Evolutionary conservation across 2,113 vertebrate species (phyloP), one percentile per base, ranked within the genome.

Genomic region (Anser cygnoides): DNA sequence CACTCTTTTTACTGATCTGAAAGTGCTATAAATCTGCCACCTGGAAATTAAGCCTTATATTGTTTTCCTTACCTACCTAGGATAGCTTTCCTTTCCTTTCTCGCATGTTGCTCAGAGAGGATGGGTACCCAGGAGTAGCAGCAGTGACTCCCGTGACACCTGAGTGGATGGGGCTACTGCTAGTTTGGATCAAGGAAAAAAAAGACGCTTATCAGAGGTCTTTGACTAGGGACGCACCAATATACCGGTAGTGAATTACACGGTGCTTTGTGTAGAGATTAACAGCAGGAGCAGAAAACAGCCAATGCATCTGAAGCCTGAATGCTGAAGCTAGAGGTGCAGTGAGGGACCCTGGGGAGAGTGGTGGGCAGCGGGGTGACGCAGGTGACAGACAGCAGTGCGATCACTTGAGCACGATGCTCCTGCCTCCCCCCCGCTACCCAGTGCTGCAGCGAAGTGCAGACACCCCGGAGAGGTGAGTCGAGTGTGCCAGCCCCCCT

Each of bases 401-500:
- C 5, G 15, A 18, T 6, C 12, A 1, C 14, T n/a, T 3, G 14
- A 15, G 16, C 43, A 8, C 17, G 1, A 18, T 4, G 39, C 57
- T 72, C 14, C 57, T 55, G 57, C 81, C 68, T 63, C 22, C 46
- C 12, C 37, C 25, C 39, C 3, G 6, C 71, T 52, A 18, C 59
- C n/a, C 2, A 25, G 5, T 8, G 50, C 50, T 9, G 0, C 2
- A 2, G 43, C 3, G 68, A 13, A 35, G 43, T 41, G 22, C 49
- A 16, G 65, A 11, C 33, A 9, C 33, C 54, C 39, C 13, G 29
- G 57, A 23, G 37, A 49, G 88, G 17, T 37, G 43, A 90, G 50
- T 5, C 5, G 3, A 14, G 31, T 3, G 1, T 7, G 25, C n/a
- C 4, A 5, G 11, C 13, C 25, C 5, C 61, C 3, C 1, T 2